These are phyloP conservation scores for Drosophila azteca DNA, from an alignment of 1,140 invertebrate genomes.

Conservation along the genomic window DNA sequence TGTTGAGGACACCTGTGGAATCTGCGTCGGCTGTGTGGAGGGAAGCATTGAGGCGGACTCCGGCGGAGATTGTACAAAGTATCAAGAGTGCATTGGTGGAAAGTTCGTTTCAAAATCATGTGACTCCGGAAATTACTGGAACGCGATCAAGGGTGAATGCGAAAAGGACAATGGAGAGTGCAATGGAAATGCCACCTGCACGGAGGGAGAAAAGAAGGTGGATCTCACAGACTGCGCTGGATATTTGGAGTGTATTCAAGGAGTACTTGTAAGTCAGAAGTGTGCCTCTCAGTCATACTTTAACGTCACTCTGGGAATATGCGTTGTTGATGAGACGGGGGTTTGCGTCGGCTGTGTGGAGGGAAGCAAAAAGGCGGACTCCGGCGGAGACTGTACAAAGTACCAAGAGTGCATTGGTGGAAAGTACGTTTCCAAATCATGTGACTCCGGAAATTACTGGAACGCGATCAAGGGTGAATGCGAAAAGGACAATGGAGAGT, in stretches of 20 bases:
- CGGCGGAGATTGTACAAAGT: conserved; percentile 30
- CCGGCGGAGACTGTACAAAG: conserved; percentile 25
- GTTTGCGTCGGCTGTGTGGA: conserved; percentile 31
- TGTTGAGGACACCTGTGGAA: conserved; percentile 4
- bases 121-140: conserved; percentile 23
- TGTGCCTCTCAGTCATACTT: conserved; percentile 7
- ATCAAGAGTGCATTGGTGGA: conserved; percentile 23
- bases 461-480: conserved; percentile 7
- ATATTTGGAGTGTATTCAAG: conserved; percentile 16
- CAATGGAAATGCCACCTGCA: conserved; percentile 20
- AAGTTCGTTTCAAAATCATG: conserved; percentile 22
- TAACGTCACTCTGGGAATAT: neutral
- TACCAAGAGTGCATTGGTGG: conserved; percentile 30
- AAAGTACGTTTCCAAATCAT: conserved; percentile 16
- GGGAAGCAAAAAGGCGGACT: conserved; percentile 6
- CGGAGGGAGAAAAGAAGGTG: neutral
- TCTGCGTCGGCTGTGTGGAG: conserved; percentile 29
- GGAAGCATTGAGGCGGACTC: conserved; percentile 10
- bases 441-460: conserved; percentile 24
- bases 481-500: conserved; percentile 31
- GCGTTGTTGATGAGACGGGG: conserved; percentile 11
- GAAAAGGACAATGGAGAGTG: conserved; percentile 38
- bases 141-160: neutral
- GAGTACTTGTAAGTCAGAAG: neutral
- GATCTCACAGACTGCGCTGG: conserved; percentile 27